A percentile compares a stretch with the other conserved stretches of the same genome.
Evolutionary conservation across 2,113 vertebrate genomes (phyloP).

Genomic region (Vireo altiloquus): DNA sequence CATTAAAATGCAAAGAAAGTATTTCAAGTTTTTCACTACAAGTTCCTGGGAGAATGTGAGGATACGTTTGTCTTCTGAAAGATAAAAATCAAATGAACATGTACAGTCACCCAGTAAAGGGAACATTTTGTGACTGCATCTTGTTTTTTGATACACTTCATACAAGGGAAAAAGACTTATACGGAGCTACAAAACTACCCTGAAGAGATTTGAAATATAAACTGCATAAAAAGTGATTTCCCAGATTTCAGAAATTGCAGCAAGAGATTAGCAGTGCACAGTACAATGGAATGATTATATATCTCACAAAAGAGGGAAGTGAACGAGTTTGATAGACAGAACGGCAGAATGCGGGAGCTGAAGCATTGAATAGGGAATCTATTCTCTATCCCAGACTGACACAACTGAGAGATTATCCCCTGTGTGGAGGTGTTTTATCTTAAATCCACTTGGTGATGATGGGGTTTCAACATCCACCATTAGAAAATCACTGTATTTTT

Average conservation of each 20-base stretch:
- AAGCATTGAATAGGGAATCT: background rate
- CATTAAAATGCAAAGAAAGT: background rate
- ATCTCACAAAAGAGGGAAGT: conserved; percentile 35
- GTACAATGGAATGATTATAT: conserved; percentile 36
- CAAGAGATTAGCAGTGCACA: conserved; percentile 27
- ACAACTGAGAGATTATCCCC: background rate
- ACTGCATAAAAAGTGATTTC: conserved; percentile 36
- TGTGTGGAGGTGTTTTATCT: background rate
- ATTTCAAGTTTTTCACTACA: background rate
- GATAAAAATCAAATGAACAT: conserved; percentile 8
- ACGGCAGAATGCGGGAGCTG: background rate
- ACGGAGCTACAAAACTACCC: background rate
- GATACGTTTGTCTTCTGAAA: background rate
- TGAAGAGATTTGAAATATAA: conserved; percentile 14
- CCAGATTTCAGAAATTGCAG: conserved; percentile 29
- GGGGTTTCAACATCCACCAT: background rate
- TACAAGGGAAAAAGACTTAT: background rate
- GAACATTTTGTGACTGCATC: conserved; percentile 1
- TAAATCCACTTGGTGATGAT: background rate
- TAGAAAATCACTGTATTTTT: conserved; percentile 6
- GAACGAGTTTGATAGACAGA: background rate
- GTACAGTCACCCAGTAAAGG: background rate
- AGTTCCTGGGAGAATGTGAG: background rate
- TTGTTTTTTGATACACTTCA: conserved; percentile 5
- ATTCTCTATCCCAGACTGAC: background rate